A percentile compares a stretch with the other conserved stretches of the same genome.
These are phyloP conservation scores for Punctoribates punctum DNA, from an alignment of 2,888 invertebrate species.

Conservation along the genomic window DNA sequence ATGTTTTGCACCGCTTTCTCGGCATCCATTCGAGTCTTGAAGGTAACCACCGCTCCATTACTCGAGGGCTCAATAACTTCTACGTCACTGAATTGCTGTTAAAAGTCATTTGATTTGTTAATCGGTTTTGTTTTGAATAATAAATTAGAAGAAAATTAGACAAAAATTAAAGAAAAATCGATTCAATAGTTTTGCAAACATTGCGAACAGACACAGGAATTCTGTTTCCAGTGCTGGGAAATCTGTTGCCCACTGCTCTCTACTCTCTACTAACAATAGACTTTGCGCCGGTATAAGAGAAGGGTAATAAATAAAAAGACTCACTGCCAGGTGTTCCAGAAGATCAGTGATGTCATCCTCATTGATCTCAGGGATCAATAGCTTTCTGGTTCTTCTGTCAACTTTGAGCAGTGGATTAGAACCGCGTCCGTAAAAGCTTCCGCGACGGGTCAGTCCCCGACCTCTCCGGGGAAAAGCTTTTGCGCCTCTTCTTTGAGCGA, in stretches of 20 bases:
- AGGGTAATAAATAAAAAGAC: slow-evolving; percentile 49
- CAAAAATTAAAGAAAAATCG: background rate
- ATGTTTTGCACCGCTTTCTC: slow-evolving; percentile 60
- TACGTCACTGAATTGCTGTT: slow-evolving; percentile 79
- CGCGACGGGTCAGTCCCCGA: background rate
- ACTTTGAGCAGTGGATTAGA: slow-evolving; percentile 54
- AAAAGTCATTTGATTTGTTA: slow-evolving; percentile 41
- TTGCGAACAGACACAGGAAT: slow-evolving; percentile 30
- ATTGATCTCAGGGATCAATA: slow-evolving; percentile 82
- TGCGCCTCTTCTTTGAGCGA: background rate
- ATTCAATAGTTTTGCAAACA: slow-evolving; percentile 16
- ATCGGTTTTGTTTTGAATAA: background rate
- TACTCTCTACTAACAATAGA: background rate
- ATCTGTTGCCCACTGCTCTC: slow-evolving; percentile 24
- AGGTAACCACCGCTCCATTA: slow-evolving; percentile 72
- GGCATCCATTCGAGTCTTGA: slow-evolving; percentile 70
- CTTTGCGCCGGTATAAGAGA: background rate
- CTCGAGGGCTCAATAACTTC: slow-evolving; percentile 72
- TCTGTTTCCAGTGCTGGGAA: background rate
- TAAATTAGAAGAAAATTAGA: background rate
- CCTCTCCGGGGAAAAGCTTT: background rate
- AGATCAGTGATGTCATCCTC: slow-evolving; percentile 75
- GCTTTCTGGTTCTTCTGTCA: slow-evolving; percentile 79
- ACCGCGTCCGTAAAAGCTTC: background rate
- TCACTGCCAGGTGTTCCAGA: slow-evolving; percentile 76